Base-by-base conservation (phyloP, 2,113 vertebrate genomes). In the Bufo gargarizans region DNA sequence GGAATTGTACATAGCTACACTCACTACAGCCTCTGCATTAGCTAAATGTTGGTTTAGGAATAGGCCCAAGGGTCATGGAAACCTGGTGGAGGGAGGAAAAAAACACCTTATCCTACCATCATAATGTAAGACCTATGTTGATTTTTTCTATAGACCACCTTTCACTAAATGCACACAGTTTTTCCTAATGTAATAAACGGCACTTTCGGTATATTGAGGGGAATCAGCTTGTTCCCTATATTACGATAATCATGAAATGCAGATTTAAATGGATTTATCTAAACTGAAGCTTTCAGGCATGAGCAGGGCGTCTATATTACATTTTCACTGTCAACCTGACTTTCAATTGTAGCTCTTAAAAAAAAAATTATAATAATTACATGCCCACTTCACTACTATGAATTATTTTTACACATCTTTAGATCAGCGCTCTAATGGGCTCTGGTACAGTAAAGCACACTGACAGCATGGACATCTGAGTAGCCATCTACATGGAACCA, bases 361-460 rank as follows among this genome's bases (percentile, higher is more conserved):
- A 72, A 45, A 72, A 74, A 76, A 50, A 71, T 8, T 45, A 76
- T 76, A 76, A 76, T 76, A 76, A 76, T 76, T 76, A 50, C 72
- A 76, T 50, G 3, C 16, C 72, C 72, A 76, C 47, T 76, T 76
- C 45, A 76, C 72, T 10, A 22, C 17, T 47, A 76, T 76, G 16
- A 76, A 50, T 50, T 45, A 76, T 76, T 50, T 1, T 76, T 47
- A 76, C 72, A 76, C 47, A 14, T 76, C 72, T 76, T 76, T 76
- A 76, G 45, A 49, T 7, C 45, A 76, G 72, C 2, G 72, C 45
- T 76, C 72, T 76, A 76, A 76, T 76, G 45, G 72, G 72, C 17
- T 76, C 14, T 76, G 45, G 14, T 76, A 17, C 45, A 76, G 45
- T 7, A 8, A 49, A 76, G 7, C 71, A 14, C 2, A 16, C 16